phyloP scores from a whole-genome alignment of 2,113 vertebrate genomes.

The Coptodon rendalli region DNA sequence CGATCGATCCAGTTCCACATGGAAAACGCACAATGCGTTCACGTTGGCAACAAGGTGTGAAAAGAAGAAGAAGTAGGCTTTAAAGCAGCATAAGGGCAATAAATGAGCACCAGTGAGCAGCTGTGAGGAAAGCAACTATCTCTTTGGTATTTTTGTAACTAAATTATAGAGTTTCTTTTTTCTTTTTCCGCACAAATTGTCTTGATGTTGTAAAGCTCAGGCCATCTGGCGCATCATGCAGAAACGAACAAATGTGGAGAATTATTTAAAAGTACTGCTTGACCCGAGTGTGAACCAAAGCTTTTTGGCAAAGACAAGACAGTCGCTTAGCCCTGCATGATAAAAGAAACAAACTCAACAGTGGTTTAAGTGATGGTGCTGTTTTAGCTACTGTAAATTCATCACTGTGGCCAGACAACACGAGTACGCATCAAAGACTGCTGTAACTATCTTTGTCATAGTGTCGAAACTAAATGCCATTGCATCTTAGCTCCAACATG shows the following conservation, averaged over 20 bases:
- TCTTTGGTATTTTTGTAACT: neutral
- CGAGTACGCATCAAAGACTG: neutral
- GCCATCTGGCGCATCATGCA: neutral
- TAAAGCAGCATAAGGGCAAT: neutral
- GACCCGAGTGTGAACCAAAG: neutral
- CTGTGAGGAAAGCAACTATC: neutral
- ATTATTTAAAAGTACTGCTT: slow-evolving; percentile 8
- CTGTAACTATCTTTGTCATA: neutral
- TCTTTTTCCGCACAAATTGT: neutral
- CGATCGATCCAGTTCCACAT: neutral
- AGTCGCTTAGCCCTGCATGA: neutral
- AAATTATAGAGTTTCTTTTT: neutral
- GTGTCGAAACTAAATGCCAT: neutral
- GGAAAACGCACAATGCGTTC: neutral
- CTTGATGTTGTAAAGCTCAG: neutral
- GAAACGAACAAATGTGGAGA: neutral
- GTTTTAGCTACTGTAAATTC: neutral
- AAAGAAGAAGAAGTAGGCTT: neutral
- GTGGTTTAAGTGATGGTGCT: neutral
- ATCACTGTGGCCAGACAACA: neutral
- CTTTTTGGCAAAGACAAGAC: neutral
- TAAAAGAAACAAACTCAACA: neutral
- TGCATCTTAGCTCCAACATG: neutral
- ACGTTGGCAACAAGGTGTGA: neutral
- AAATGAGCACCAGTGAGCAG: neutral